Evolutionary conservation across 2,888 invertebrate species (phyloP).

Genomic region (Dryococelus australis): DNA sequence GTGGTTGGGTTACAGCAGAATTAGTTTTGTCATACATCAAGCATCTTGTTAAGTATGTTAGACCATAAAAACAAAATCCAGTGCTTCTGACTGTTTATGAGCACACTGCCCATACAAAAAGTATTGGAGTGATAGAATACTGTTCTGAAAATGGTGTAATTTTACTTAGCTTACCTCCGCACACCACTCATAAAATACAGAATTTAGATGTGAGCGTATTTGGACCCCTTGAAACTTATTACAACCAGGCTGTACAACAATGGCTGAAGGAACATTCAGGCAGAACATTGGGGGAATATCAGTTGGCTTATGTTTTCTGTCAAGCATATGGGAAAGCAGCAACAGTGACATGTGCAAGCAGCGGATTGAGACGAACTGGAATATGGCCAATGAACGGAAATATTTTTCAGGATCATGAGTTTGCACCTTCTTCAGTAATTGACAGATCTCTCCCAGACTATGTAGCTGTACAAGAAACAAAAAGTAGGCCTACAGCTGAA

Average conservation of each 20-base stretch:
- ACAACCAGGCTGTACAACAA: not conserved
- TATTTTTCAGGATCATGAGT: not conserved
- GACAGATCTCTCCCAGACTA: not conserved
- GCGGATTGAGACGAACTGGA: not conserved
- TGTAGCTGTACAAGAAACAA: not conserved
- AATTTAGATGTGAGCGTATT: not conserved
- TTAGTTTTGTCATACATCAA: not conserved
- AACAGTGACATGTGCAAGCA: not conserved
- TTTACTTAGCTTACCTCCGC: not conserved
- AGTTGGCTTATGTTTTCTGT: not conserved
- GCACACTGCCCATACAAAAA: not conserved
- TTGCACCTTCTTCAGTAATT: not conserved
- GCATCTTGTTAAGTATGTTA: slow-evolving; percentile 17
- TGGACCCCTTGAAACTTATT: not conserved
- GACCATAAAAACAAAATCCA: not conserved
- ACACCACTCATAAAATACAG: not conserved
- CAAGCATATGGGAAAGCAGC: not conserved
- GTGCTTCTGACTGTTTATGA: not conserved
- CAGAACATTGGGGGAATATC: slow-evolving; percentile 6
- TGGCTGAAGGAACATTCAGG: not conserved
- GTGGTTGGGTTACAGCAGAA: not conserved
- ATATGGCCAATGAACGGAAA: not conserved
- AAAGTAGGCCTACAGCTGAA: not conserved
- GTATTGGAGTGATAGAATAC: not conserved
- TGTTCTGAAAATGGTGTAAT: not conserved